Evolutionary conservation across 2,113 vertebrate genomes (phyloP), one percentile per base, ranked within the genome.

Genomic region (Pterophyllum scalare): DNA sequence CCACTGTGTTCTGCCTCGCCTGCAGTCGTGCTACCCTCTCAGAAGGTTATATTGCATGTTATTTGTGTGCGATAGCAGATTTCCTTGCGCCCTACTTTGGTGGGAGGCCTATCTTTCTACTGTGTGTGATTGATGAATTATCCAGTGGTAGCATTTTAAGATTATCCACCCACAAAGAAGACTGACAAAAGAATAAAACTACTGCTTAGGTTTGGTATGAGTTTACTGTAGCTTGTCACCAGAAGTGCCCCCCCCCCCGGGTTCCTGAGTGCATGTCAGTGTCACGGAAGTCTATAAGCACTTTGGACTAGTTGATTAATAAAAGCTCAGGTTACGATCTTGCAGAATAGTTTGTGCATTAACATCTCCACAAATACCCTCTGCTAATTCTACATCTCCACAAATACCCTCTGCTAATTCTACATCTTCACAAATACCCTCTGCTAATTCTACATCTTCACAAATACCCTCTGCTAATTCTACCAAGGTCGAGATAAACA

Each of bases 401-500:
- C 82, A 72, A 84, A 87, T 88, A 88, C 84, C 87, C 87, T 90
- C 85, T 88, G 89, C 87, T 93, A 91, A 92, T 91, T 94, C 89
- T 70, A 85, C 93, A 80, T 87, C 84, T 91, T 85, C 8, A 87
- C 82, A 62, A 84, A 87, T 88, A 87, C 84, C 85, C 85, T 87
- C 86, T 87, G 88, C 86, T 93, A 91, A 92, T 91, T 94, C 89
- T 70, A 86, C 93, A 80, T 87, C 86, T 91, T 85, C 12, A 87
- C 82, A 72, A 84, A 87, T 88, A 88, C 84, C 87, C 87, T 90
- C 85, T 88, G 89, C 87, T 93, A 91, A 92, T 91, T 94, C 89
- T 70, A 85, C 93, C 95, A 95, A 96, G 95, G 95, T 96, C 87
- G 83, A 93, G 96, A 96, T 96, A 95, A 96, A 96, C 95, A 95